Evolutionary conservation across 2,888 invertebrate genomes (phyloP).

Genomic region (Pemphredon lugubris): DNA sequence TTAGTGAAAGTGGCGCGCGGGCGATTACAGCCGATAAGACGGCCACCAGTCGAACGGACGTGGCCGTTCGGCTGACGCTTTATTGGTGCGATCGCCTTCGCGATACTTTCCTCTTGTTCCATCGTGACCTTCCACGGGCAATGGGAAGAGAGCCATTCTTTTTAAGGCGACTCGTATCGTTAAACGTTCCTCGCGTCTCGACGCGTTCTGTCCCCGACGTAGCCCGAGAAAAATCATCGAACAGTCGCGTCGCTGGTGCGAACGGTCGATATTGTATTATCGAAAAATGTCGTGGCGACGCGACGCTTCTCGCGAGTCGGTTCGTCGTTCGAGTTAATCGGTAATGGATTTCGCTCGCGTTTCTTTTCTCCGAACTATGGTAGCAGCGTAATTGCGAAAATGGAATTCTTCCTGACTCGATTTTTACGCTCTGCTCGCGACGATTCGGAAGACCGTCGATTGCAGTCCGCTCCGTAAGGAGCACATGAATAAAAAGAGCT

Average conservation of each 20-base stretch:
- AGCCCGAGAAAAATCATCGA: no score
- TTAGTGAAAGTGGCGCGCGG: conserved; percentile 67
- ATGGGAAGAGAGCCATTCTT: conserved; percentile 5
- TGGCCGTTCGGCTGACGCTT: conserved; percentile 40
- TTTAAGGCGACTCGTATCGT: not conserved
- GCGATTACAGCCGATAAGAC: conserved; percentile 62
- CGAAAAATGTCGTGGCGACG: not conserved
- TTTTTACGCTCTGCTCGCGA: no score
- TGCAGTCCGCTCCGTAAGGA: not conserved
- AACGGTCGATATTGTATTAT: not conserved
- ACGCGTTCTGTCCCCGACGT: no score
- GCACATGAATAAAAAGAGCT: not conserved
- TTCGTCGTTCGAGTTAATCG: not conserved
- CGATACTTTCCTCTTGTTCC: conserved; percentile 36
- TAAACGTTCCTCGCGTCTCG: not conserved
- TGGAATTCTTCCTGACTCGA: not conserved
- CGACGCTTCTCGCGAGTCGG: no score
- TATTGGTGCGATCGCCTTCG: conserved; percentile 35
- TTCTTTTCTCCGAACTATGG: not conserved
- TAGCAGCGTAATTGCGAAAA: not conserved
- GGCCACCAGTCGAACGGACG: conserved; percentile 22
- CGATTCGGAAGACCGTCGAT: not conserved
- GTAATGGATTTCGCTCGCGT: not conserved
- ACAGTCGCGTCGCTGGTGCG: no score
- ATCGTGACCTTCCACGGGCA: conserved; percentile 19